Conservation (phyloP, 2,888 invertebrate species). For the Parochlus steinenii region DNA sequence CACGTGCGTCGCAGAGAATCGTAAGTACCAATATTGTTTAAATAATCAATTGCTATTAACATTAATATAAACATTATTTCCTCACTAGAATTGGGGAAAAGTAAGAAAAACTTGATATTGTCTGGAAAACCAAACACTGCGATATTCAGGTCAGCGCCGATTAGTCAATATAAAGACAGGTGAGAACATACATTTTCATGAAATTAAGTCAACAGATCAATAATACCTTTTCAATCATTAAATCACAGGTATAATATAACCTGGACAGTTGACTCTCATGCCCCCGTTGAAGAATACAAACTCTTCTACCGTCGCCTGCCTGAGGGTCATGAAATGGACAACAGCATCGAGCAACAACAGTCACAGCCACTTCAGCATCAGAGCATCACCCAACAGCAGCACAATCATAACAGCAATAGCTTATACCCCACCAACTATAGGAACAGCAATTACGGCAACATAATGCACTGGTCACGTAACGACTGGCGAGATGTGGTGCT, state of each 20-base stretch:
- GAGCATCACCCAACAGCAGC: constrained; percentile 21
- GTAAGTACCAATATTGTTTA: too few species aligned
- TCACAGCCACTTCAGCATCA: constrained; percentile 32
- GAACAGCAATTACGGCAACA: constrained; percentile 18
- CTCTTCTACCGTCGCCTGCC: constrained; percentile 44
- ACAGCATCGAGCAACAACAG: constrained; percentile 28
- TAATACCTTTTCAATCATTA: not conserved
- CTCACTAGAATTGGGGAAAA: constrained; percentile 47
- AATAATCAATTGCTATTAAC: too few species aligned
- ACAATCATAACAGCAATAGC: constrained; percentile 18
- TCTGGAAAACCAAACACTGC: constrained; percentile 50
- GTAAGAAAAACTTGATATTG: constrained; percentile 44
- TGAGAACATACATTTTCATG: constrained; percentile 16
- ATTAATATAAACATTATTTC: too few species aligned
- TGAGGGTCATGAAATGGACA: constrained; percentile 33
- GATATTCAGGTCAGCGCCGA: constrained; percentile 42
- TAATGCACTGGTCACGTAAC: constrained; percentile 31
- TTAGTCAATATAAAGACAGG: constrained; percentile 37
- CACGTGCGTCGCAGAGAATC: constrained; percentile 51
- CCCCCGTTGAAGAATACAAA: constrained; percentile 49
- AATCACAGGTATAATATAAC: constrained; percentile 45
- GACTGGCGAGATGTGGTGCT: constrained; percentile 42
- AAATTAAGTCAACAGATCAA: not conserved
- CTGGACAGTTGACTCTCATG: constrained; percentile 48
- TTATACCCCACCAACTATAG: constrained; percentile 5